phyloP scores from a whole-genome alignment of 2,888 invertebrate genomes.

The Candidula unifasciata region DNA sequence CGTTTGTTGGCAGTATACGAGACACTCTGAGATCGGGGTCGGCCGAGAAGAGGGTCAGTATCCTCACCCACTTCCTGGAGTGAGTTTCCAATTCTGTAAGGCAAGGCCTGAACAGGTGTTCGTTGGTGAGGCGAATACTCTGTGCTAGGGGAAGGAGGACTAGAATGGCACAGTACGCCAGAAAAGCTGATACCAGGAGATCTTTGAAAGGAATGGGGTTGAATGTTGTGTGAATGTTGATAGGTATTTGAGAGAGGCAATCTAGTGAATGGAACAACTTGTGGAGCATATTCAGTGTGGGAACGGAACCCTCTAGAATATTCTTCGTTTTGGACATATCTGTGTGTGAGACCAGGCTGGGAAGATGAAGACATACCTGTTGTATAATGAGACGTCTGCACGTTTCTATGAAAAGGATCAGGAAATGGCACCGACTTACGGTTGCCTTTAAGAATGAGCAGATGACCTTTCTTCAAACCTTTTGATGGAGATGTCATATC shows the following conservation, averaged over 20 bases:
- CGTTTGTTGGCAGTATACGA: not conserved
- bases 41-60: slow-evolving; percentile 5
- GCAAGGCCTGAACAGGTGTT: not conserved
- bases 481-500: slow-evolving; percentile 15
- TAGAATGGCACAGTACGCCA: not conserved
- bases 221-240: not conserved
- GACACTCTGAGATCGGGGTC: slow-evolving; percentile 29
- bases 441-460: not conserved
- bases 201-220: slow-evolving; percentile 8
- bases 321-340: not conserved
- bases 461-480: not conserved
- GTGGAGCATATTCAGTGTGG: not conserved
- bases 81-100: not conserved
- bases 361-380: not conserved
- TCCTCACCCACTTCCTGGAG: not conserved
- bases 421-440: not conserved
- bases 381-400: not conserved
- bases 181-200: not conserved
- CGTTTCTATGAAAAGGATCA: not conserved
- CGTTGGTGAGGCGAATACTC: not conserved
- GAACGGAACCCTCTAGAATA: not conserved
- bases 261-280: not conserved
- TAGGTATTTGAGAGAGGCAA: not conserved
- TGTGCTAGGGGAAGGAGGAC: not conserved
- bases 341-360: not conserved